Percentiles rank a stretch among this genome's conserved stretches.
Conservation (phyloP, 2,888 invertebrate species). For the Eupithecia pulchellata region DNA sequence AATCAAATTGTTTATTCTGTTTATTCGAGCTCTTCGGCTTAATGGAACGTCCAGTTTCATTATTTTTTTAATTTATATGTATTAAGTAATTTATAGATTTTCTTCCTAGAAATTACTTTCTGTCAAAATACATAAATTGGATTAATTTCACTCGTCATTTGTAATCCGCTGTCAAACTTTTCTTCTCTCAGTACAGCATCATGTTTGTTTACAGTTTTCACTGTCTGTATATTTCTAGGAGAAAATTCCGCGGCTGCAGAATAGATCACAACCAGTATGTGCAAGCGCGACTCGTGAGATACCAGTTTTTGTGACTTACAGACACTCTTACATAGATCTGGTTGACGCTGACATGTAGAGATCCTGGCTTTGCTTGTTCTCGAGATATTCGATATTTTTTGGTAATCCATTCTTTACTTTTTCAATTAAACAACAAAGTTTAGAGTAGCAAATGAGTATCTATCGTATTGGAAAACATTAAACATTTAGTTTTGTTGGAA, state of each 20-base stretch:
- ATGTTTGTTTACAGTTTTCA: constrained; percentile 80
- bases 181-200: constrained; percentile 59
- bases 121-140: background rate
- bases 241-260: constrained; percentile 65
- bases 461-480: background rate
- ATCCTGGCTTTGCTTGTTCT: background rate
- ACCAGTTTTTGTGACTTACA: constrained; percentile 50
- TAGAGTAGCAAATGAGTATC: background rate
- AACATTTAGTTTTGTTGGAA: background rate
- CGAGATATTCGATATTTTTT: background rate
- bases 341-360: constrained; percentile 5
- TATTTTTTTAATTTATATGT: too few relatives aligned
- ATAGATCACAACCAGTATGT: constrained; percentile 12
- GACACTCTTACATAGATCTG: background rate
- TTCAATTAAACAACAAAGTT: background rate
- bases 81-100: too few relatives aligned
- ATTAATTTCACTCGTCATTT: background rate
- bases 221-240: constrained; percentile 80
- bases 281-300: constrained; percentile 40
- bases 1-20: too few relatives aligned
- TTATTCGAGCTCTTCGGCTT: too few relatives aligned
- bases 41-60: too few relatives aligned
- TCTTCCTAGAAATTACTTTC: background rate
- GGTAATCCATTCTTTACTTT: background rate
- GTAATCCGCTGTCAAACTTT: constrained; percentile 16